phyloP scores from a whole-genome alignment of 2,888 invertebrate genomes.

The Harpalus rufipes region DNA sequence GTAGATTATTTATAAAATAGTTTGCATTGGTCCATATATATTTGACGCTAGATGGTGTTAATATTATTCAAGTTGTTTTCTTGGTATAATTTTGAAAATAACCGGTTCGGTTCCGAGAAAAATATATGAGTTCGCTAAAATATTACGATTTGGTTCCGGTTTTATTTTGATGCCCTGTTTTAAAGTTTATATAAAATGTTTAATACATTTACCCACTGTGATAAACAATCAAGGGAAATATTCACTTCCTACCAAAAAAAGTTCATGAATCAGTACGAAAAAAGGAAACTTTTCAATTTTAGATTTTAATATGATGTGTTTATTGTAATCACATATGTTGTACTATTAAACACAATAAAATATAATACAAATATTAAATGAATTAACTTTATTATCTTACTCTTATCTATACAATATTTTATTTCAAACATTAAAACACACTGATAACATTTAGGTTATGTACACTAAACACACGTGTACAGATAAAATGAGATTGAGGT shows the following conservation, averaged over 20 bases:
- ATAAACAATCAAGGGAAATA: conserved; percentile 53
- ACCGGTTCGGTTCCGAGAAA: too few species aligned
- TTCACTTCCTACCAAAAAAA: conserved; percentile 10
- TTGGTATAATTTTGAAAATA: too few species aligned
- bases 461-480: background rate
- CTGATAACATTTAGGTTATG: background rate
- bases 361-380: background rate
- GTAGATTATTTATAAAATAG: too few species aligned
- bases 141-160: too few species aligned
- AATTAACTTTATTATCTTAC: background rate
- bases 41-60: too few species aligned
- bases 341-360: background rate
- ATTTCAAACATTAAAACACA: background rate
- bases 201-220: conserved; percentile 50
- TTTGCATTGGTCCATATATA: too few species aligned
- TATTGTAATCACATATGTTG: background rate
- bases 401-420: background rate
- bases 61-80: too few species aligned
- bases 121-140: too few species aligned
- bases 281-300: background rate
- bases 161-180: too few species aligned
- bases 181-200: conserved; percentile 31
- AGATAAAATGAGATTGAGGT: conserved; percentile 2
- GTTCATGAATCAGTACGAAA: background rate
- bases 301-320: background rate